These are phyloP conservation scores for Liasis olivaceus DNA, from an alignment of 2,797 vertebrate species.

Conservation along the genomic window DNA sequence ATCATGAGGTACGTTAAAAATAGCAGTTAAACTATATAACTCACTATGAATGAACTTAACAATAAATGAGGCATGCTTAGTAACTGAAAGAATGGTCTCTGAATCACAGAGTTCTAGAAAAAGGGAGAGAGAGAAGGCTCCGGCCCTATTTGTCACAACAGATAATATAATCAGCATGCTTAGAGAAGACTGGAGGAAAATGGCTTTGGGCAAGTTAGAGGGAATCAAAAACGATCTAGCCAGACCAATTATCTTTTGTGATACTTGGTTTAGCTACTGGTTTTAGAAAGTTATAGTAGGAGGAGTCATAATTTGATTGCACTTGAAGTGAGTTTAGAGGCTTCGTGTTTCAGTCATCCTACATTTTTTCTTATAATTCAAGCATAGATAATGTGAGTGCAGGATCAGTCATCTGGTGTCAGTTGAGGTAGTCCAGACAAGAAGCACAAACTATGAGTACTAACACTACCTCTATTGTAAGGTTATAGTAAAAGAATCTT, in stretches of 20 bases:
- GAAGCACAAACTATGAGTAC: not conserved
- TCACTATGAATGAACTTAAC: conserved; percentile 25
- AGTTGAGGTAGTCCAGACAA: not conserved
- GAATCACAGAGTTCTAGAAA: conserved; percentile 20
- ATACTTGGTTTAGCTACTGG: not conserved
- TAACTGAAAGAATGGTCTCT: conserved; percentile 34
- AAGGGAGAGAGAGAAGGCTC: conserved; percentile 19
- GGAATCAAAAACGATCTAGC: not conserved
- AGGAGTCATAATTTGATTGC: not conserved
- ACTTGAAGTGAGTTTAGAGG: not conserved
- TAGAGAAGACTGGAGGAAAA: conserved; percentile 28
- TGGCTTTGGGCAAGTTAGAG: not conserved
- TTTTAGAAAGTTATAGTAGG: not conserved
- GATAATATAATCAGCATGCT: conserved; percentile 30
- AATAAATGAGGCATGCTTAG: conserved; percentile 32
- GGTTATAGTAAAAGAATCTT: not conserved
- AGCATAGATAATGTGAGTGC: not conserved
- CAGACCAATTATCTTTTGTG: not conserved
- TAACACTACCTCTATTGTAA: not conserved
- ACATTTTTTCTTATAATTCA: not conserved
- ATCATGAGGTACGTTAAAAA: conserved; percentile 22
- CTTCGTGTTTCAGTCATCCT: not conserved
- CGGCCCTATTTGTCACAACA: not conserved
- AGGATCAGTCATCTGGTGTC: not conserved
- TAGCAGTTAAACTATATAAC: conserved; percentile 18